Base-by-base conservation (phyloP, 1,140 invertebrate genomes). In the Coelopa frigida region DNA sequence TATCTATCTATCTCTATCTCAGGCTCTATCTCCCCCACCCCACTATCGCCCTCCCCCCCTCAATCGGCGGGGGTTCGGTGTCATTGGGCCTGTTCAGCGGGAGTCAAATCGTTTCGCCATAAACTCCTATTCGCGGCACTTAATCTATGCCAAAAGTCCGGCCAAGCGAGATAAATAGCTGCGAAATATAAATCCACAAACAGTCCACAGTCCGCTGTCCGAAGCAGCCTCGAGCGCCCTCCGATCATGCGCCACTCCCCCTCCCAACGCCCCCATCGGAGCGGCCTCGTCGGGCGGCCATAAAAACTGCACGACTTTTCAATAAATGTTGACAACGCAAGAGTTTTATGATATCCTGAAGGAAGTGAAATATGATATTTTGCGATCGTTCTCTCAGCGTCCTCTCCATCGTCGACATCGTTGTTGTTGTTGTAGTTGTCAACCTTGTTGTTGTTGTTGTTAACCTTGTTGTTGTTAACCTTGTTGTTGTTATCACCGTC, bases 231-330 rank as follows among this genome's bases (percentile, higher is more conserved):
- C n/a, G n/a, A n/a, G n/a, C n/a, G n/a, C n/a, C n/a, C n/a, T n/a
- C n/a, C n/a, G n/a, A n/a, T n/a, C n/a, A n/a, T n/a, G n/a, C n/a
- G n/a, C n/a, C n/a, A n/a, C n/a, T n/a, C n/a, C n/a, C n/a, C n/a
- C n/a, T n/a, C n/a, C n/a, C n/a, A n/a, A n/a, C n/a, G n/a, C n/a
- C n/a, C n/a, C n/a, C n/a, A 12, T 27, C 20, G 23, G 31, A 20
- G 20, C 24, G 32, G 27, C 35, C 46, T 52, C 26, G 14, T 26
- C 15, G 27, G 22, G 23, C 27, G 61, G 61, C 61, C 59, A 64
- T 64, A 64, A 64, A 64, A 64, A 61, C 57, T 58, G 61, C 61
- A 64, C 61, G 61, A 64, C 58, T 64, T 64, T 61, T 64, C 61
- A 64, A 64, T 64, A 64, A 64, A 63, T 63, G 61, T 63, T 63